Percentiles rank a stretch among this genome's conserved stretches.
phyloP scores from a whole-genome alignment of 2,113 vertebrate species.

The Nicator chloris region DNA sequence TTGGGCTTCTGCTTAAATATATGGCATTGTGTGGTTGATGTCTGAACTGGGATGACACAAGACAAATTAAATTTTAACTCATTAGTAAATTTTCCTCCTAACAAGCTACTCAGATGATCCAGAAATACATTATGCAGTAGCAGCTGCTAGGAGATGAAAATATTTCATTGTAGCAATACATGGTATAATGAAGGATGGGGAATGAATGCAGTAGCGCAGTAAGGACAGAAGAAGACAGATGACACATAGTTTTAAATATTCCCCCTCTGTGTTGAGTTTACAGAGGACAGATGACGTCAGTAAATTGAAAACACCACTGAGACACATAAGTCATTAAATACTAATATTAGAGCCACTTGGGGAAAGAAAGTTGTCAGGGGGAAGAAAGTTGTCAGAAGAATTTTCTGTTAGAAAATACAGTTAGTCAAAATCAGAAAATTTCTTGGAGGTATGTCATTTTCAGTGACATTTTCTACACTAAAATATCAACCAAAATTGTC shows the following conservation, averaged over 20 bases:
- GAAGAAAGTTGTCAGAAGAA: background rate
- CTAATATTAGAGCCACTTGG: background rate
- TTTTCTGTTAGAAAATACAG: background rate
- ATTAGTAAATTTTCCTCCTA: conserved; percentile 25
- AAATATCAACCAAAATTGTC: conserved; percentile 6
- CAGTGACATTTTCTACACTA: background rate
- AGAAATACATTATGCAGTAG: conserved; percentile 3
- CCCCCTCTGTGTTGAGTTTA: conserved; percentile 1
- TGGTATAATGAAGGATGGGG: background rate
- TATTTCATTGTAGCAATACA: background rate
- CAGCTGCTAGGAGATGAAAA: conserved; percentile 25
- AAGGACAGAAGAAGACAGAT: background rate
- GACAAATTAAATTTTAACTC: background rate
- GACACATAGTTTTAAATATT: conserved; percentile 13
- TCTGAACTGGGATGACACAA: background rate
- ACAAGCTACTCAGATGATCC: conserved; percentile 6
- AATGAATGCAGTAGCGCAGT: background rate
- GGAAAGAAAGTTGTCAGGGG: background rate
- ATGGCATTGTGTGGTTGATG: background rate
- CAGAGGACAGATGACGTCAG: background rate
- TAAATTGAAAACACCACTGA: background rate
- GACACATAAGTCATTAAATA: background rate
- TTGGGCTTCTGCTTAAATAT: background rate
- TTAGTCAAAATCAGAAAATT: conserved; percentile 15
- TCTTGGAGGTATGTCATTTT: background rate